Conservation (phyloP, 1,140 invertebrate genomes). For the Monomorium pharaonis region DNA sequence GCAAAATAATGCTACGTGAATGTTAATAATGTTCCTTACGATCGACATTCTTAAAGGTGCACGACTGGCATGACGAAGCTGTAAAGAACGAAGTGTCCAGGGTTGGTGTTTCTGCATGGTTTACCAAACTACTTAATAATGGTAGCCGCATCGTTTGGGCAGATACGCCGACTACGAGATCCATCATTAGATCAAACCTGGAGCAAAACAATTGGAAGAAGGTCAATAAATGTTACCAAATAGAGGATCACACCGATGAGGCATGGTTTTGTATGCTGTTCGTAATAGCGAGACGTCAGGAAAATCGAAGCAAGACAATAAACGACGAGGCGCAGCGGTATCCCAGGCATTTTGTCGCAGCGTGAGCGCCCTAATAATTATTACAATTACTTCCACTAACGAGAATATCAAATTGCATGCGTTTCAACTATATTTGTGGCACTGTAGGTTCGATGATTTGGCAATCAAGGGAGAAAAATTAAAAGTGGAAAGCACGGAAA, state of each 20-base stretch:
- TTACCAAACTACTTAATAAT: slow-evolving; percentile 69
- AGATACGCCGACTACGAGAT: slow-evolving; percentile 70
- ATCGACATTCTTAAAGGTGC: slow-evolving; percentile 66
- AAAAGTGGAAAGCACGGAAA: neutral
- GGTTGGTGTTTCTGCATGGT: slow-evolving; percentile 75
- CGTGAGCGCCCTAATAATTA: slow-evolving; percentile 11
- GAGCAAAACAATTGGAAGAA: slow-evolving; percentile 25
- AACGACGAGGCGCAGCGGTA: neutral
- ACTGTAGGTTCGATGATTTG: slow-evolving; percentile 20
- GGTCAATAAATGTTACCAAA: slow-evolving; percentile 36
- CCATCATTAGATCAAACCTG: slow-evolving; percentile 55
- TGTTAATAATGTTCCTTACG: neutral
- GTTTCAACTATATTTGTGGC: neutral
- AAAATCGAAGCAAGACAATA: slow-evolving; percentile 38
- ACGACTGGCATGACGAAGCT: slow-evolving; percentile 74
- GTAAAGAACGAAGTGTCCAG: slow-evolving; percentile 76
- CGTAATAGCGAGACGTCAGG: slow-evolving; percentile 57
- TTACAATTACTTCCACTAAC: neutral
- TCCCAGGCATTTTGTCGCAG: slow-evolving; percentile 55
- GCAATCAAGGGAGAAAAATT: too few species aligned
- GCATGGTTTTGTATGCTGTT: slow-evolving; percentile 62
- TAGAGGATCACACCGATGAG: slow-evolving; percentile 76
- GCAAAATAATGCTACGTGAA: too few species aligned
- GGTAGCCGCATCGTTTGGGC: slow-evolving; percentile 74
- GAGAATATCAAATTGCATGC: neutral